phyloP scores from a whole-genome alignment of 2,888 invertebrate species.

The Perizoma flavofasciatum region DNA sequence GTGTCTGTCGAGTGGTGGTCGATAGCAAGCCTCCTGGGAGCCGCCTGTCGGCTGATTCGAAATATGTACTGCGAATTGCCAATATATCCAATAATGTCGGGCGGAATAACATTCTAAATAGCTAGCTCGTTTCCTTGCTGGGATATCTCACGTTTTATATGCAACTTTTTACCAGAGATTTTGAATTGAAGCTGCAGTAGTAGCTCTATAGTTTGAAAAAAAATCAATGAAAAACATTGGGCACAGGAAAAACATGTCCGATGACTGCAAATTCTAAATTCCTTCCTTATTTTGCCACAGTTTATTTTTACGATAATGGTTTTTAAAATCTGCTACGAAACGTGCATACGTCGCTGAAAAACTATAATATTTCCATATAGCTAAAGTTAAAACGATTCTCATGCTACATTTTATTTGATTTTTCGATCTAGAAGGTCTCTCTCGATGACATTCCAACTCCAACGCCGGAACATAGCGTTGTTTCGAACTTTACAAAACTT shows the following conservation, averaged over 20 bases:
- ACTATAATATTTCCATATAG: no score
- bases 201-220: no score
- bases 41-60: slow-evolving; percentile 47
- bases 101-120: slow-evolving; percentile 52
- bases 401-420: background rate
- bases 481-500: slow-evolving; percentile 19
- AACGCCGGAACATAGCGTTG: slow-evolving; percentile 7
- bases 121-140: slow-evolving; percentile 29
- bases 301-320: no score
- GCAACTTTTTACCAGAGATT: background rate
- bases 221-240: no score
- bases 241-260: no score
- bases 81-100: slow-evolving; percentile 53
- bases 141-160: slow-evolving; percentile 11
- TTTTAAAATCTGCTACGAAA: no score
- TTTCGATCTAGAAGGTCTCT: background rate
- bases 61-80: slow-evolving; percentile 59
- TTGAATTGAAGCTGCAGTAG: background rate
- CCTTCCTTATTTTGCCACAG: no score
- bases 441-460: slow-evolving; percentile 6
- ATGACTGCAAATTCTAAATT: no score
- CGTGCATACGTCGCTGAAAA: no score
- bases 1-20: slow-evolving; percentile 37
- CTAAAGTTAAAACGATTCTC: no score
- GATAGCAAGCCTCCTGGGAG: slow-evolving; percentile 51